Conservation (phyloP, 1,140 invertebrate species). For the Ceratina japonica region DNA sequence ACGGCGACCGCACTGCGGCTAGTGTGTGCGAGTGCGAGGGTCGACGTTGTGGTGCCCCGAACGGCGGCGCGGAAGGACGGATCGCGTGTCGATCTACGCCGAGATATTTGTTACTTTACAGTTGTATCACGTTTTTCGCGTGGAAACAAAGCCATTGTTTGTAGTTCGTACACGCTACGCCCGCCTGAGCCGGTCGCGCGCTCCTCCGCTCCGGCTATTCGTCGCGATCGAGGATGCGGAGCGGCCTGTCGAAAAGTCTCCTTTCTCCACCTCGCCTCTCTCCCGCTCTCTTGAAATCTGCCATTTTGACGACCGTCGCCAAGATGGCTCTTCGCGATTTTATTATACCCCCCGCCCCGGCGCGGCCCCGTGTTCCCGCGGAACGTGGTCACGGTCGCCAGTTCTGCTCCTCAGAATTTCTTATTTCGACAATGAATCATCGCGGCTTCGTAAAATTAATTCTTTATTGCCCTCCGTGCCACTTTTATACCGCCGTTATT, state of each 20-base stretch:
- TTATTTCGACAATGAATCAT: background rate
- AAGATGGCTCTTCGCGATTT: conserved; percentile 26
- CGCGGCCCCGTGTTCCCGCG: background rate
- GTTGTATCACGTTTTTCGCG: conserved; percentile 74
- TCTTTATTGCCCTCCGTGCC: too few species aligned
- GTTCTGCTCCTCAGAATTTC: background rate
- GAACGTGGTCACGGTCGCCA: background rate
- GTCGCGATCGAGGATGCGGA: conserved; percentile 67
- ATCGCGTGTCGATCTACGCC: conserved; percentile 76
- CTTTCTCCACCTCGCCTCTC: conserved; percentile 21
- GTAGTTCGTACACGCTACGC: conserved; percentile 64
- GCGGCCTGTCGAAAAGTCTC: conserved; percentile 20
- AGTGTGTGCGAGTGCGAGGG: too few species aligned
- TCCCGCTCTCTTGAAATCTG: conserved; percentile 41
- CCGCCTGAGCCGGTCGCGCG: conserved; percentile 40
- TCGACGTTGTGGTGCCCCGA: conserved; percentile 48
- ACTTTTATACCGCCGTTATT: too few species aligned
- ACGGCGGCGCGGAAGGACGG: conserved; percentile 53
- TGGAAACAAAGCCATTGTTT: conserved; percentile 77
- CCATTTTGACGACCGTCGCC: conserved; percentile 34
- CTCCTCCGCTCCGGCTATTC: conserved; percentile 22
- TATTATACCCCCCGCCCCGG: too few species aligned
- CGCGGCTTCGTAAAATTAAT: background rate
- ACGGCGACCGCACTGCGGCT: too few species aligned
- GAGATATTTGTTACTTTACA: conserved; percentile 78